Conservation (phyloP, 1,140 invertebrate species). For the Trinorchestia longiramus region DNA sequence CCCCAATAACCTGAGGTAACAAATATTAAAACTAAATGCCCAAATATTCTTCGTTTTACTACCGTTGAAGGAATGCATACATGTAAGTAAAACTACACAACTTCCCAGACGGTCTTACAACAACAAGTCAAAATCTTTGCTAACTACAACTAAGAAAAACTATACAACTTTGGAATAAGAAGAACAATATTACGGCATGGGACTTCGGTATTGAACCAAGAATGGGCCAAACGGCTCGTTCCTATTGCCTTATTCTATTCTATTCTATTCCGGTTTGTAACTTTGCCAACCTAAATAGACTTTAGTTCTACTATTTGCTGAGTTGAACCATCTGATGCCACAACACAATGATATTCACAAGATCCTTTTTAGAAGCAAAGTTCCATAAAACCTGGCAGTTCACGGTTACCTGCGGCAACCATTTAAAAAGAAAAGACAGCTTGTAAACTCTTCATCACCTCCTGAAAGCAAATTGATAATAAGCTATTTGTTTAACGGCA, state of each 20-base stretch:
- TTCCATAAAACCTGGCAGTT: neutral
- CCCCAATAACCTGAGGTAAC: no score
- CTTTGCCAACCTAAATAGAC: neutral
- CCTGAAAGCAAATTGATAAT: neutral
- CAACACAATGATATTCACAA: neutral
- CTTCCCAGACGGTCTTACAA: no score
- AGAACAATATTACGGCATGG: no score
- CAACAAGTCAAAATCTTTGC: no score
- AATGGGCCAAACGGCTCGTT: no score
- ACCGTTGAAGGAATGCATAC: neutral
- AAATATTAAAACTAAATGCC: neutral
- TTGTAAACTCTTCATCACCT: neutral
- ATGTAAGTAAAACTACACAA: no score
- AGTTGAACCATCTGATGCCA: neutral
- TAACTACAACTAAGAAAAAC: no score
- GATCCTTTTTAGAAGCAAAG: neutral
- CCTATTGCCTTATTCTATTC: no score
- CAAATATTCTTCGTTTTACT: neutral
- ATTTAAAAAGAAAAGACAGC: neutral
- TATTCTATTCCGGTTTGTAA: no score
- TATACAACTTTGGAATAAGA: no score
- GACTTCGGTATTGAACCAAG: no score
- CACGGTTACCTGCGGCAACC: neutral
- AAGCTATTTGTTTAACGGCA: no score
- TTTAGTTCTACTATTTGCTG: neutral